Base-by-base conservation (phyloP, 2,888 invertebrate genomes). In the Orgyia antiqua region DNA sequence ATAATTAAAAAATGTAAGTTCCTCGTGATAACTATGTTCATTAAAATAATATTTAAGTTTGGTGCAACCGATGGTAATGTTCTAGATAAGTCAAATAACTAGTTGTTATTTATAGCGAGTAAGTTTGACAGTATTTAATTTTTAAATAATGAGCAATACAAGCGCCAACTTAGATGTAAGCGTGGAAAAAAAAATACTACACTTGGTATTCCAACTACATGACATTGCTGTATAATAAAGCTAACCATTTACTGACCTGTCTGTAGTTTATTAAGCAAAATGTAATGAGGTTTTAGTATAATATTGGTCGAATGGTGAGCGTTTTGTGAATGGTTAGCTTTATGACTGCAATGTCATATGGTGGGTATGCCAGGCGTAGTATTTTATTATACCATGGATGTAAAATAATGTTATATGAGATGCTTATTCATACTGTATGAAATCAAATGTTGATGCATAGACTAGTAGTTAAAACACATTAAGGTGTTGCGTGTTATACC, bases 91-190 rank as follows among this genome's bases (percentile, higher is more conserved):
- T 54, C 35, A 37, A 47, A 51, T n/a, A n/a, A n/a, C n/a, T n/a
- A n/a, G n/a, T n/a, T n/a, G n/a, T n/a, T n/a, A n/a, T 44, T 46
- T 40, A 47, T 46, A 45, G 31, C 24, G 41, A 29, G 32, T 48
- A 38, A 41, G 31, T 36, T 36, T 45, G 47, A 56, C 45, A 45
- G 46, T 58, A 50, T 43, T 36, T 39, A 51, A 59, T 62, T 4
- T 15, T n/a, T n/a, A n/a, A n/a, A 57, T 57, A 67, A 65, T 63
- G 65, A 78, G 79, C 78, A 83, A 77, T 79, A 80, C 64, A 65
- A 77, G 73, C 65, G 82, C 83, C 82, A 84, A 84, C 67, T 63
- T 82, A 80, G 75, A 44, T 54, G 33, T 79, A 80, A 73, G n/a
- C n/a, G n/a, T n/a, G n/a, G n/a, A n/a, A n/a, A n/a, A n/a, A n/a